Conservation (phyloP, 2,113 vertebrate species). For the Stigmatopora argus region DNA sequence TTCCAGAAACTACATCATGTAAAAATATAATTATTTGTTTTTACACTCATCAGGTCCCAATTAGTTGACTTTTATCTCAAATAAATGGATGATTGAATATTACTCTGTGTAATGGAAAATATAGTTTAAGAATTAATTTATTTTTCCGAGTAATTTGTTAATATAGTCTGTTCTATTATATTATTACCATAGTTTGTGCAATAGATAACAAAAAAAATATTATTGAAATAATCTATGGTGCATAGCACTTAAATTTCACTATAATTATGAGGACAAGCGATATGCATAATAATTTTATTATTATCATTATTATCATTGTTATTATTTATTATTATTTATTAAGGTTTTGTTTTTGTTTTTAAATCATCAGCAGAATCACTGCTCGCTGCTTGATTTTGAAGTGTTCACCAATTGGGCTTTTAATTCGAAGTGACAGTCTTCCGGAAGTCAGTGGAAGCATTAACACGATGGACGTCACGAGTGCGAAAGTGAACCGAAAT, state of each 20-base stretch:
- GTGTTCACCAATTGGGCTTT: conserved; percentile 10
- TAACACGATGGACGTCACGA: conserved; percentile 16
- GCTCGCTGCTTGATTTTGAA: too few relatives aligned
- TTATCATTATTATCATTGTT: neutral
- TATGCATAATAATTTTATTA: neutral
- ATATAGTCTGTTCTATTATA: neutral
- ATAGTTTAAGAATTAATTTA: neutral
- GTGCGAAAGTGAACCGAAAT: conserved; percentile 42
- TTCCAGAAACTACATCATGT: too few relatives aligned
- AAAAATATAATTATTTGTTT: too few relatives aligned
- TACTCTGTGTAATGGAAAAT: too few relatives aligned
- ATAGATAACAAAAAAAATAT: neutral
- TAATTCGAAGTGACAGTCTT: conserved; percentile 38
- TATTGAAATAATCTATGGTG: neutral
- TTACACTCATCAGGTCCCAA: too few relatives aligned
- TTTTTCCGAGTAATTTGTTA: neutral
- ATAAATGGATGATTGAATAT: too few relatives aligned
- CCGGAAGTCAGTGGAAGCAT: conserved; percentile 8
- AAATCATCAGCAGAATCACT: too few relatives aligned
- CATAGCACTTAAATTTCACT: neutral
- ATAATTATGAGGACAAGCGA: neutral
- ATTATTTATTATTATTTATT: neutral
- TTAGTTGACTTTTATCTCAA: too few relatives aligned
- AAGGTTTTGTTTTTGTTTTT: neutral
- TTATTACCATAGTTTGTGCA: neutral